Evolutionary conservation across 2,888 invertebrate genomes (phyloP).

Genomic region (Allacma fusca): DNA sequence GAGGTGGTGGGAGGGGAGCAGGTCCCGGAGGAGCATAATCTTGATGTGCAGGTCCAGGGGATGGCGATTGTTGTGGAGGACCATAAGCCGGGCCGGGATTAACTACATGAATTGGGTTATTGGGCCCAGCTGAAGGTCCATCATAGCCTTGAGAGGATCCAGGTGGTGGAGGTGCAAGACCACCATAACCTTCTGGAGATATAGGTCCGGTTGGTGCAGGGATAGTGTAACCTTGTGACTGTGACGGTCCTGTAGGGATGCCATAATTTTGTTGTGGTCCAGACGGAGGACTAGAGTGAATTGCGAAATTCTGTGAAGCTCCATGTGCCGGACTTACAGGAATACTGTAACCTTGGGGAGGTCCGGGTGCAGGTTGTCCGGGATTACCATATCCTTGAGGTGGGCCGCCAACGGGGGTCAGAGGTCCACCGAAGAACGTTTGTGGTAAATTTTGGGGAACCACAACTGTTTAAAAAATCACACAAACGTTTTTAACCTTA

Average conservation of each 20-base stretch:
- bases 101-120: too few relatives aligned
- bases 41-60: not conserved
- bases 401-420: not conserved
- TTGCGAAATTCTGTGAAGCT: not conserved
- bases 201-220: too few relatives aligned
- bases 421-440: not conserved
- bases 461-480: conserved; percentile 24
- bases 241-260: conserved; percentile 7
- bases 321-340: not conserved
- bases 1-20: conserved; percentile 22
- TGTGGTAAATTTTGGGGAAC: conserved; percentile 21
- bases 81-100: not conserved
- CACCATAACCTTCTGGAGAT: too few relatives aligned
- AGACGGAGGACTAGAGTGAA: not conserved
- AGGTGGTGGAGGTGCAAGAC: too few relatives aligned
- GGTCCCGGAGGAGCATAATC: not conserved
- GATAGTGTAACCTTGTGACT: not conserved
- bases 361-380: not conserved
- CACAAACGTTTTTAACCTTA: not conserved
- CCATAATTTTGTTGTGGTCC: not conserved
- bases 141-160: too few relatives aligned
- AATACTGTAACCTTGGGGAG: not conserved
- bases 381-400: not conserved
- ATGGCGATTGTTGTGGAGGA: not conserved
- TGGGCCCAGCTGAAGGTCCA: too few relatives aligned